A percentile compares a stretch with the other conserved stretches of the same genome.
phyloP scores from a whole-genome alignment of 2,113 vertebrate genomes.

The Sigmodon hispidus region DNA sequence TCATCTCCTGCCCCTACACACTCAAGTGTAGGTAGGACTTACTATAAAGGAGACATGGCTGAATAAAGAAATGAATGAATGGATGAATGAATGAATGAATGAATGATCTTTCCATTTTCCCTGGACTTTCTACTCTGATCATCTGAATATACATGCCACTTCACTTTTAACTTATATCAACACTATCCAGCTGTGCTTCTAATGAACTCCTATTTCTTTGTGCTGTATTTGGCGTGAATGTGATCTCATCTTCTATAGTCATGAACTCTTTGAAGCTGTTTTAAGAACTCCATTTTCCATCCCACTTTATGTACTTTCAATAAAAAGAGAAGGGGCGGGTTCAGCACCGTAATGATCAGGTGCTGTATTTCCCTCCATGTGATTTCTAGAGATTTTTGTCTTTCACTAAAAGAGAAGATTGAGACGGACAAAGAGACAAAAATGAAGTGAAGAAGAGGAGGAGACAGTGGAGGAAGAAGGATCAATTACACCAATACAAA shows the following conservation, averaged over 20 bases:
- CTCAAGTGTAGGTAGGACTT: neutral
- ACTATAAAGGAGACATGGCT: neutral
- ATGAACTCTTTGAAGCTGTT: conserved; percentile 72
- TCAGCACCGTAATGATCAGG: conserved; percentile 59
- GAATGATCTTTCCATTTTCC: neutral
- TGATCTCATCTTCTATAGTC: conserved; percentile 57
- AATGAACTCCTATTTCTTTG: neutral
- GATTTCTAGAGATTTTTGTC: conserved; percentile 63
- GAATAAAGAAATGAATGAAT: neutral
- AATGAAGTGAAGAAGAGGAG: neutral
- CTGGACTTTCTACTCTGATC: neutral
- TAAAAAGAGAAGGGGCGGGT: conserved; percentile 61
- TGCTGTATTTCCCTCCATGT: conserved; percentile 31
- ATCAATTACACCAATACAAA: neutral
- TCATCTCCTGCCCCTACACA: neutral
- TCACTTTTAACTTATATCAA: neutral
- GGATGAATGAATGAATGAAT: neutral
- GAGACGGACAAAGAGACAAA: neutral
- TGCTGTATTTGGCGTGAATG: neutral
- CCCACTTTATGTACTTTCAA: conserved; percentile 28
- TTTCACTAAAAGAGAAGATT: neutral
- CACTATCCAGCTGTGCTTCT: neutral
- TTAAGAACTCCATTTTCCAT: conserved; percentile 41
- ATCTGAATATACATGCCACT: neutral
- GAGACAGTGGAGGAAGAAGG: neutral